phyloP scores from a whole-genome alignment of 1,140 invertebrate species.

The Drosophila sproati region DNA sequence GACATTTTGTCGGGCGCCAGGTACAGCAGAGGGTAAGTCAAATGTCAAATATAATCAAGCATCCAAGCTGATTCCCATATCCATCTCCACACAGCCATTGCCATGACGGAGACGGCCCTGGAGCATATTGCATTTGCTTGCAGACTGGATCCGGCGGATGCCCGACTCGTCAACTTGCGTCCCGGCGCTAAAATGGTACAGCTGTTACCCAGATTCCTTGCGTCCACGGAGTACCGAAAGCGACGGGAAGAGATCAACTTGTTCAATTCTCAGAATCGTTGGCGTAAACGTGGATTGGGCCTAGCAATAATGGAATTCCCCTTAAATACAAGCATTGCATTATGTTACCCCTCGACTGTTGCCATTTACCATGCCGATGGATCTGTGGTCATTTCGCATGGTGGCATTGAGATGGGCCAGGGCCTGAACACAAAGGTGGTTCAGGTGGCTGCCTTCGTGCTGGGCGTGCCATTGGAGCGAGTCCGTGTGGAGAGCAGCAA shows the following conservation, averaged over 20 bases:
- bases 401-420: conserved; percentile 90
- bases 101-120: conserved; percentile 90
- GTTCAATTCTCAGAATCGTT: conserved; percentile 88
- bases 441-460: conserved; percentile 90
- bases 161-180: conserved; percentile 88
- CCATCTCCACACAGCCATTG: conserved; percentile 86
- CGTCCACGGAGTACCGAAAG: conserved; percentile 85
- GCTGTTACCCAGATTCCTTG: conserved; percentile 59
- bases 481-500: conserved; percentile 89
- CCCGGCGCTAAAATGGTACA: conserved; percentile 83
- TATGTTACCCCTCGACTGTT: conserved; percentile 85
- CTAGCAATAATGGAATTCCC: conserved; percentile 87
- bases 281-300: conserved; percentile 88
- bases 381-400: conserved; percentile 88
- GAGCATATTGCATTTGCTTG: conserved; percentile 90
- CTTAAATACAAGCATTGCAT: conserved; percentile 85
- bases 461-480: conserved; percentile 90
- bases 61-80: conserved; percentile 86
- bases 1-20: conserved; percentile 87
- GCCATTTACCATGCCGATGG: conserved; percentile 89
- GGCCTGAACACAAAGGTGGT: conserved; percentile 89
- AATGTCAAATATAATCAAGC: conserved; percentile 86
- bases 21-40: conserved; percentile 87
- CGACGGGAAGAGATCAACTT: conserved; percentile 85
- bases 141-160: conserved; percentile 88